Evolutionary conservation across 2,888 invertebrate genomes (phyloP).

Genomic region (Pyrochroa serraticornis): DNA sequence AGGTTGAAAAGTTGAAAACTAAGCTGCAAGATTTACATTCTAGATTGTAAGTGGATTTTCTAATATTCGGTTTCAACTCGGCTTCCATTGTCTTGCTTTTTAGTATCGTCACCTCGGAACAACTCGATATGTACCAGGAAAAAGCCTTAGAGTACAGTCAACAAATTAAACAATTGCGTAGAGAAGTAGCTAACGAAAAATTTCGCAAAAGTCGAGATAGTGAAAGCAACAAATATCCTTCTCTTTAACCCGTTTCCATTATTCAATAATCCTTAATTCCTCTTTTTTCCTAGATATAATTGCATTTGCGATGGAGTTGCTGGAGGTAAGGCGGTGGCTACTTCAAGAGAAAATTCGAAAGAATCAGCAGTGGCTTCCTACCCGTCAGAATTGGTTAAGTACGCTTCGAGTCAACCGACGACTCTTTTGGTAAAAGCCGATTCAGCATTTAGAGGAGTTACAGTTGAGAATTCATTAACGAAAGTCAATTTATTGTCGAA

Average conservation of each 20-base stretch:
- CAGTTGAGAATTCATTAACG: too few relatives aligned
- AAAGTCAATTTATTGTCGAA: too few relatives aligned
- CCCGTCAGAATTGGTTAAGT: too few relatives aligned
- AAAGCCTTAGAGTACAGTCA: slow-evolving; percentile 62
- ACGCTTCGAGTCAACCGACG: too few relatives aligned
- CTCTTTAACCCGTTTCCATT: slow-evolving; percentile 41
- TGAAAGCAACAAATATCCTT: slow-evolving; percentile 53
- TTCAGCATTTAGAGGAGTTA: too few relatives aligned
- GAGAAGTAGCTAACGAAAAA: slow-evolving; percentile 62
- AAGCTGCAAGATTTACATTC: slow-evolving; percentile 61
- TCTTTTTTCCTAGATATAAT: too few relatives aligned
- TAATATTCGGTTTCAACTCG: slow-evolving; percentile 15
- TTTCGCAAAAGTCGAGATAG: slow-evolving; percentile 59
- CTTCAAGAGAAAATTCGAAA: too few relatives aligned
- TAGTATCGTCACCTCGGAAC: slow-evolving; percentile 48
- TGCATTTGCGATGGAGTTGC: too few relatives aligned
- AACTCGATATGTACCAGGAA: slow-evolving; percentile 61
- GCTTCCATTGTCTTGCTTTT: slow-evolving; percentile 4
- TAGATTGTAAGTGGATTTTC: slow-evolving; percentile 58
- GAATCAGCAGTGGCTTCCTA: too few relatives aligned
- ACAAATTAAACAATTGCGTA: slow-evolving; percentile 61
- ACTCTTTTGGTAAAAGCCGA: too few relatives aligned
- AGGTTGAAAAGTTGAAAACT: slow-evolving; percentile 65
- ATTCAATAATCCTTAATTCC: too few relatives aligned
- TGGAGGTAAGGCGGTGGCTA: too few relatives aligned